These are phyloP conservation scores for Cybosia mesomella DNA, from an alignment of 2,888 invertebrate species.

Conservation along the genomic window DNA sequence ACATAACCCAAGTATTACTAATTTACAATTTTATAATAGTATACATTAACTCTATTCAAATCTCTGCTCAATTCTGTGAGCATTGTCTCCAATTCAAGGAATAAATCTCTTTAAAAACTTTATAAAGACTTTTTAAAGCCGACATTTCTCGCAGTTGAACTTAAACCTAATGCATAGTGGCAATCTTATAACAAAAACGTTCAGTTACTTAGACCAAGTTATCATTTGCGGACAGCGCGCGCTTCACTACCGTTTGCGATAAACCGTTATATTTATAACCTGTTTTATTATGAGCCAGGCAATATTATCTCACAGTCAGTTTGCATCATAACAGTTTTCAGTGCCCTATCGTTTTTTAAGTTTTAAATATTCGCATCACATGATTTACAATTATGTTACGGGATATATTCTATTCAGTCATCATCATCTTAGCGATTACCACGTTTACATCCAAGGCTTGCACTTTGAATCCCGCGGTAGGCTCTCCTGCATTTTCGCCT, in stretches of 20 bases:
- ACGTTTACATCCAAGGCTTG: no score
- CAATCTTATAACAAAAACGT: constrained; percentile 35
- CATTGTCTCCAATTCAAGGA: no score
- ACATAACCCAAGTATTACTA: no score
- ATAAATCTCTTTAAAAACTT: neutral
- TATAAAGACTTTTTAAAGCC: neutral
- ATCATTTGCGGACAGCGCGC: constrained; percentile 37
- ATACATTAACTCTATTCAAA: neutral
- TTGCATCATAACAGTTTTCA: constrained; percentile 54
- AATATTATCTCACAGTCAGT: constrained; percentile 55
- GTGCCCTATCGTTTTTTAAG: neutral
- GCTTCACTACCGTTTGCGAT: constrained; percentile 42
- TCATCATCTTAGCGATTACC: no score
- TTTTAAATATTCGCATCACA: neutral
- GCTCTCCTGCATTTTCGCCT: no score
- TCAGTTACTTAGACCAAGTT: constrained; percentile 26
- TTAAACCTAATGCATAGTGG: constrained; percentile 1
- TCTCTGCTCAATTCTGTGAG: neutral
- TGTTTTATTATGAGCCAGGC: constrained; percentile 62
- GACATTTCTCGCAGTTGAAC: neutral
- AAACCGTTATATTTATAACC: constrained; percentile 70
- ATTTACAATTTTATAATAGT: no score
- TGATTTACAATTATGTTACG: neutral
- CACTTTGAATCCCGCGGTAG: no score
- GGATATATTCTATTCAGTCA: no score